Evolutionary conservation across 1,140 invertebrate species (phyloP).

Genomic region (Eriocheir sinensis): DNA sequence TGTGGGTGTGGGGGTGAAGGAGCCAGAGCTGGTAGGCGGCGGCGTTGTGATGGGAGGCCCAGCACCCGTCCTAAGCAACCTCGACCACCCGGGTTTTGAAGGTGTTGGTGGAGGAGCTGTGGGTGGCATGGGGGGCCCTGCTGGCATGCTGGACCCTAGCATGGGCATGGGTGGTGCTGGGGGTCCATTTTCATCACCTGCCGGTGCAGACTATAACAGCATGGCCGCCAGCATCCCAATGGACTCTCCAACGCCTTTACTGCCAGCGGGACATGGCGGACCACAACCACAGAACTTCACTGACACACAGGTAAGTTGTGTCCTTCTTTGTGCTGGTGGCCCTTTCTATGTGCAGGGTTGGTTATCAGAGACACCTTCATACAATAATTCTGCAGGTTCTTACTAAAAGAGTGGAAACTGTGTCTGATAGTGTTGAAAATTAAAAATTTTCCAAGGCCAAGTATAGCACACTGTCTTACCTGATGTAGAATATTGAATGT

Average conservation of each 20-base stretch:
- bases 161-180: constrained; percentile 67
- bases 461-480: neutral
- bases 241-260: constrained; percentile 77
- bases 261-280: constrained; percentile 61
- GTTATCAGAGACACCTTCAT: neutral
- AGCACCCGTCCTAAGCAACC: constrained; percentile 72
- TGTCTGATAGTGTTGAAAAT: neutral
- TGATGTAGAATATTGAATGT: neutral
- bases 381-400: neutral
- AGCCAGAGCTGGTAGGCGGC: constrained; percentile 66
- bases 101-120: constrained; percentile 69
- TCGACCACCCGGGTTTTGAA: constrained; percentile 75
- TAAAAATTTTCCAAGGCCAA: neutral
- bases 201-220: constrained; percentile 72
- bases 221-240: constrained; percentile 78
- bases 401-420: neutral
- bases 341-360: neutral
- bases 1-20: constrained; percentile 55
- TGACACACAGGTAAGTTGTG: constrained; percentile 72
- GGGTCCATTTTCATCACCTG: constrained; percentile 67
- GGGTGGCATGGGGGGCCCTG: constrained; percentile 66
- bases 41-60: constrained; percentile 75
- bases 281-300: constrained; percentile 79
- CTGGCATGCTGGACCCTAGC: constrained; percentile 70
- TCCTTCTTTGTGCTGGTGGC: neutral